Percentiles rank a stretch among this genome's conserved stretches.
phyloP scores from a whole-genome alignment of 2,113 vertebrate genomes.

The Chlorodrepanis virens region DNA sequence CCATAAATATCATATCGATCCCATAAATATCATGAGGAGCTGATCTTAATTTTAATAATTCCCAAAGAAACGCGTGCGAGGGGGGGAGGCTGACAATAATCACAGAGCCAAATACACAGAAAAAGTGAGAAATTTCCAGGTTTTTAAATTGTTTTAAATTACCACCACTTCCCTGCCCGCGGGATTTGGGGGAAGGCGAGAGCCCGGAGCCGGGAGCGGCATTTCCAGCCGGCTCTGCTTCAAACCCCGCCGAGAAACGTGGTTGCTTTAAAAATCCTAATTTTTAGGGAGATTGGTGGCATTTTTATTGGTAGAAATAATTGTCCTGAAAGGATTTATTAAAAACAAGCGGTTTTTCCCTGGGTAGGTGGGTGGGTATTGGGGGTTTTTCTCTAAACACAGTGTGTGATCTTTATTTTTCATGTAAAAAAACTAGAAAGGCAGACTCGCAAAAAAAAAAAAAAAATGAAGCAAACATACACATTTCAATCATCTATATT shows the following conservation, averaged over 20 bases:
- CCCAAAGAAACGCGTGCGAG: rapidly evolving
- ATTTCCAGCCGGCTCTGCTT: background rate
- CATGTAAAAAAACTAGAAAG: rapidly evolving
- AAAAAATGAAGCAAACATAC: background rate
- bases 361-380: background rate
- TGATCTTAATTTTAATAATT: background rate
- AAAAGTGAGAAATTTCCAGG: rapidly evolving
- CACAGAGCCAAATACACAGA: rapidly evolving
- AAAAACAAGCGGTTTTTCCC: background rate
- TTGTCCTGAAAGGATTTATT: background rate
- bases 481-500: background rate
- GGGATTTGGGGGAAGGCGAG: background rate
- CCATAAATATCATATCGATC: no score
- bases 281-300: background rate
- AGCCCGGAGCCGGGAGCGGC: background rate
- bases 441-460: background rate
- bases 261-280: rapidly evolving
- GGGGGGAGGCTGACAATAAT: background rate
- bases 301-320: background rate
- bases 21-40: no score
- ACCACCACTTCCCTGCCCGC: background rate
- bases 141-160: rapidly evolving
- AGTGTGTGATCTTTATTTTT: background rate
- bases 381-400: rapidly evolving
- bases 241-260: rapidly evolving